Base-by-base conservation (phyloP, 2,113 vertebrate genomes). In the Epinephelus moara region DNA sequence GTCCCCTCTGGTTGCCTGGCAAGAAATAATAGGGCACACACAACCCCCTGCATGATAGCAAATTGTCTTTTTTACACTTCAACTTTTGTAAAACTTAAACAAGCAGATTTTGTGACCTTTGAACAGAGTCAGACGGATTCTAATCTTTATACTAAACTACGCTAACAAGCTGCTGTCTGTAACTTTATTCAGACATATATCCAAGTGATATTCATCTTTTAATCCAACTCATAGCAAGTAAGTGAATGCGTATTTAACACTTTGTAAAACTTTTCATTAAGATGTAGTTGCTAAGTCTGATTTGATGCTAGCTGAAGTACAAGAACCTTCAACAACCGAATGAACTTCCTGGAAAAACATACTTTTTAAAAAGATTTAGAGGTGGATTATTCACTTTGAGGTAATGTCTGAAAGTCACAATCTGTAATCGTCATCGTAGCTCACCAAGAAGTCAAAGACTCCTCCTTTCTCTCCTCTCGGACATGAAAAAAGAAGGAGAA, bases 331-430 rank as follows among this genome's bases (percentile, higher is more conserved):
- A 50, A 40, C 42, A 71, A 37, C 42, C 17, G 47, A 50, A 59
- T 52, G 0, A n/a, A 27, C 13, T 21, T 63, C 18, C 21, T 37
- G 19, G 12, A 76, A 80, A 30, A 57, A 62, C 33, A 62, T 8
- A 10, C 19, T 21, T 67, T 66, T 45, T 27, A 6, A 0, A 55
- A 2, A 49, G 37, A 85, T 50, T 62, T 55, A 67, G 18, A 77
- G 25, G 30, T 52, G 19, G 18, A 70, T 64, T 10, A 18, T 68
- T 62, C 19, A 23, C 25, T 69, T 74, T 79, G 74, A 75, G 45
- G 66, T 62, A 70, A 62, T 7, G 50, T 78, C 61, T 79, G 55
- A 67, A 88, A 73, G 59, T 76, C 40, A 37, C 21, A 67, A 52
- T 17, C 61, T 47, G 47, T 33, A 53, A 66, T 74, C 59, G 21